Percentiles rank a stretch among this genome's conserved stretches.
phyloP scores from a whole-genome alignment of 2,888 invertebrate species.

The Agapostemon virescens region DNA sequence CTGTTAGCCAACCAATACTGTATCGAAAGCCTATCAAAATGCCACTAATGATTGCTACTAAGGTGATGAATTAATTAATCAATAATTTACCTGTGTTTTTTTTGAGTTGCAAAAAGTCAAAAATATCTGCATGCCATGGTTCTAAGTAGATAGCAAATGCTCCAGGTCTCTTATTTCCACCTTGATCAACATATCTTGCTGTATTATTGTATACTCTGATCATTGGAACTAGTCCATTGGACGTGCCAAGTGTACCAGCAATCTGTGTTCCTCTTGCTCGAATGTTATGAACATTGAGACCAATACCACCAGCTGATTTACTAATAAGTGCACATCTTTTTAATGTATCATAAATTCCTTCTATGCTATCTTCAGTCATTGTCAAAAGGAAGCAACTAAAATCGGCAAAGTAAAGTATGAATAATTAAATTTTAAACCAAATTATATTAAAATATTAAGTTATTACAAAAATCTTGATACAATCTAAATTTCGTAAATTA shows the following conservation, averaged over 20 bases:
- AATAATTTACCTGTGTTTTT: constrained; percentile 88
- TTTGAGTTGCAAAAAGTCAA: constrained; percentile 95
- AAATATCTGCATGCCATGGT: constrained; percentile 99
- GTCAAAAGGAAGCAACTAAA: constrained; percentile 95
- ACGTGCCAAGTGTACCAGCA: constrained; percentile 95
- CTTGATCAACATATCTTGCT: constrained; percentile 98
- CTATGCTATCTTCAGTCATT: constrained; percentile 96
- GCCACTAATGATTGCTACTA: too few relatives aligned
- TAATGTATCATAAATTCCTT: constrained; percentile 95
- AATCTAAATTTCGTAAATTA: too few relatives aligned
- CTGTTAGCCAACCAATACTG: too few relatives aligned
- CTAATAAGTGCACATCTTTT: constrained; percentile 97
- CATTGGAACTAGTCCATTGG: constrained; percentile 98
- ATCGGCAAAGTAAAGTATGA: constrained; percentile 26
- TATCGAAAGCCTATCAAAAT: too few relatives aligned
- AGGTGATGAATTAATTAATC: neutral
- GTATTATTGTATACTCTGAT: constrained; percentile 97
- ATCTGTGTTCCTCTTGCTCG: constrained; percentile 95
- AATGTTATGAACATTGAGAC: constrained; percentile 97
- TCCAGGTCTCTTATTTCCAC: constrained; percentile 98
- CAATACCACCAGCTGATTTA: constrained; percentile 98
- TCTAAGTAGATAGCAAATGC: constrained; percentile 99
- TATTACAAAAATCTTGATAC: too few relatives aligned
- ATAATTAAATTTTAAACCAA: constrained; percentile 12
- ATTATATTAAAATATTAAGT: neutral